These are phyloP conservation scores for Drosophila nebulosa DNA, from an alignment of 1,140 invertebrate genomes.

Conservation along the genomic window DNA sequence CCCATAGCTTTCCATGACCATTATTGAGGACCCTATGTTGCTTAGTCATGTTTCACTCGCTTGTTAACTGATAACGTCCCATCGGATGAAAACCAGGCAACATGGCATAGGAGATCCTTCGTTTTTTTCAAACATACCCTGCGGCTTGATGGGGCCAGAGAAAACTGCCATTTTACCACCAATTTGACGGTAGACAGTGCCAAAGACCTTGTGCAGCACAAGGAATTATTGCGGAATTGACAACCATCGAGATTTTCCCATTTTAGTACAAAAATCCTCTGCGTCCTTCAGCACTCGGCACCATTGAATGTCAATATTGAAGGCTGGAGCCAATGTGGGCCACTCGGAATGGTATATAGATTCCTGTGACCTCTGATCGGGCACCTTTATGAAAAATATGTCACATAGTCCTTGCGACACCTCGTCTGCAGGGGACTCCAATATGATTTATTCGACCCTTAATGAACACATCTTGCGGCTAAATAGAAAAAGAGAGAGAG, in stretches of 20 bases:
- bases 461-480: conserved; percentile 19
- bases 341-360: conserved; percentile 36
- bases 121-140: conserved; percentile 32
- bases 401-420: conserved; percentile 41
- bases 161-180: conserved; percentile 44
- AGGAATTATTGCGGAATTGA: conserved; percentile 35
- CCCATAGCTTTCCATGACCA: conserved; percentile 49
- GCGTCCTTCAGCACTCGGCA: conserved; percentile 25
- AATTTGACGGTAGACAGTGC: conserved; percentile 24
- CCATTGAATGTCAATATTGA: conserved; percentile 19
- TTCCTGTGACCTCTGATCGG: neutral
- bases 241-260: conserved; percentile 44
- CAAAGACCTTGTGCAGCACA: conserved; percentile 27
- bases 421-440: conserved; percentile 30
- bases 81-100: conserved; percentile 23
- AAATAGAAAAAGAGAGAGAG: neutral
- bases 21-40: neutral
- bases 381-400: conserved; percentile 37
- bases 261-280: conserved; percentile 37
- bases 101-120: conserved; percentile 2
- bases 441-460: conserved; percentile 8
- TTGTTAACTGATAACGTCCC: conserved; percentile 32
- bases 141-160: conserved; percentile 36
- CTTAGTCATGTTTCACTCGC: conserved; percentile 12
- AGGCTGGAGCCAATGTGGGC: conserved; percentile 2